Conservation (phyloP, 2,797 vertebrate genomes). For the Synaphobranchus kaupii region DNA sequence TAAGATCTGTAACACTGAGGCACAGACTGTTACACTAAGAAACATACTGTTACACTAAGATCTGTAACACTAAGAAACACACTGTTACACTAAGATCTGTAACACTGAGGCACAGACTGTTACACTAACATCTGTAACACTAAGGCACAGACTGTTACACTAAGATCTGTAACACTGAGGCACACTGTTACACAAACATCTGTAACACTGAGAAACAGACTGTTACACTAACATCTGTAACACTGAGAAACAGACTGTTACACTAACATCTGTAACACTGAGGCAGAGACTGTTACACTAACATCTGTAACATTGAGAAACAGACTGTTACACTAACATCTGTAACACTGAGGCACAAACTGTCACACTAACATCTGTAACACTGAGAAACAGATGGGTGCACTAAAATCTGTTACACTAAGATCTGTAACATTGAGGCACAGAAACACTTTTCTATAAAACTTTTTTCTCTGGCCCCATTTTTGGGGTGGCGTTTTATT, state of each 20-base stretch:
- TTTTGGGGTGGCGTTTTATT: neutral
- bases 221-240: neutral
- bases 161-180: neutral
- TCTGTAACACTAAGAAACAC: neutral
- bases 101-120: neutral
- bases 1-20: neutral
- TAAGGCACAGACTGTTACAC: neutral
- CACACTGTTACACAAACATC: neutral
- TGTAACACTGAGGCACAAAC: neutral
- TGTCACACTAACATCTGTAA: neutral
- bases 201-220: neutral
- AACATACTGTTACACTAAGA: neutral
- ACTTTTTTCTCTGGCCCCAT: no score
- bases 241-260: neutral
- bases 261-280: neutral
- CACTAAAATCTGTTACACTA: neutral
- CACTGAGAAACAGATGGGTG: neutral
- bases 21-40: no score
- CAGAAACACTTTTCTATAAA: neutral
- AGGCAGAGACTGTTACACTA: neutral
- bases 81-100: neutral
- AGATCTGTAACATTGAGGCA: neutral
- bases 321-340: no score
- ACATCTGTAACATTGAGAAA: no score
- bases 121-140: neutral